These are phyloP conservation scores for Cyclopterus lumpus DNA, from an alignment of 2,797 vertebrate genomes.

Conservation along the genomic window DNA sequence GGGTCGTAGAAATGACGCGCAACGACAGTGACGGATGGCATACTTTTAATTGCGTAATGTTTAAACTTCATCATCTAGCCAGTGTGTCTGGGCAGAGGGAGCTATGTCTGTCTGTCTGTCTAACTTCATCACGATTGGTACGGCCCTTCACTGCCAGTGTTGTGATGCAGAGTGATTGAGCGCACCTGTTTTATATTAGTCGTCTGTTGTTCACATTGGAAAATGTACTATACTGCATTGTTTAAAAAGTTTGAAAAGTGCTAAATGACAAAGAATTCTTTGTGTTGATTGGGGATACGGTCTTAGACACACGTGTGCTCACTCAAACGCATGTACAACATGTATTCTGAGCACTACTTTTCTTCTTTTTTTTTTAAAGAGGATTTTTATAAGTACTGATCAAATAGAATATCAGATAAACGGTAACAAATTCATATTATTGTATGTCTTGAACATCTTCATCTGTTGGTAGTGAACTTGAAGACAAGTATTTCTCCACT, in stretches of 20 bases:
- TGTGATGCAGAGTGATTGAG: slow-evolving; percentile 3
- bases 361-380: no score
- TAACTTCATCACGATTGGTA: no score
- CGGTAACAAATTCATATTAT: neutral
- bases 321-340: no score
- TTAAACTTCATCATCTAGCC: neutral
- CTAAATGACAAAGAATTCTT: neutral
- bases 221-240: neutral
- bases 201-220: slow-evolving; percentile 27
- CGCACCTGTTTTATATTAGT: slow-evolving; percentile 2
- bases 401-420: no score
- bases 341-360: no score
- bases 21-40: neutral
- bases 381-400: no score
- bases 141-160: neutral
- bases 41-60: neutral
- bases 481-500: neutral
- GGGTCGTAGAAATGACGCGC: neutral
- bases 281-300: neutral
- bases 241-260: neutral
- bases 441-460: neutral
- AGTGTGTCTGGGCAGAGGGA: neutral
- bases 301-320: no score
- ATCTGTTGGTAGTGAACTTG: neutral
- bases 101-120: neutral